Percentiles rank a stretch among this genome's conserved stretches.
Evolutionary conservation across 2,113 vertebrate species (phyloP).

Genomic region (Balaenoptera acutorostrata): DNA sequence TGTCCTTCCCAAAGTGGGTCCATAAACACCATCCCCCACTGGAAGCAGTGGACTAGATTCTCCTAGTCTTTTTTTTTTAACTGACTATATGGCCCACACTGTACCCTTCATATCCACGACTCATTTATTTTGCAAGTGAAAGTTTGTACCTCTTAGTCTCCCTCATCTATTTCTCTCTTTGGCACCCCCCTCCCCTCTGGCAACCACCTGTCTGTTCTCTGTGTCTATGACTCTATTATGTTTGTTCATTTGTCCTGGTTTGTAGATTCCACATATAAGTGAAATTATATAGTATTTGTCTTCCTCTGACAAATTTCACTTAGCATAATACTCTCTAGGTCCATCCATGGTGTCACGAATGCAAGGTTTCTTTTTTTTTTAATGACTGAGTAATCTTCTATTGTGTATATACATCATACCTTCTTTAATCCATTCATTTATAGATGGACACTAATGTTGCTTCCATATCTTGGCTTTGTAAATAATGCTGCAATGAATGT

Average conservation of each 20-base stretch:
- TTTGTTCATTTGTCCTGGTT: not conserved
- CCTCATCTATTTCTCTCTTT: not conserved
- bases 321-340: not conserved
- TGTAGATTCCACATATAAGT: not conserved
- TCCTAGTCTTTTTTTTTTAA: not conserved
- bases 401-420: not conserved
- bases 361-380: not conserved
- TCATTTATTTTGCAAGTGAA: not conserved
- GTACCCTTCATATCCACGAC: not conserved
- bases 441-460: not conserved
- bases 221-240: not conserved
- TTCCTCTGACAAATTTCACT: not conserved
- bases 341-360: not conserved
- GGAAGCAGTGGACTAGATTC: not conserved
- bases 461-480: not conserved
- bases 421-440: not conserved
- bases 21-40: not conserved
- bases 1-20: not conserved
- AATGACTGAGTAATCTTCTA: not conserved
- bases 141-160: not conserved
- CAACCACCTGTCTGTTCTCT: not conserved
- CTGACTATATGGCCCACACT: not conserved
- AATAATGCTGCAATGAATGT: not conserved
- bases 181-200: not conserved
- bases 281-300: not conserved